Conservation (phyloP, 1,140 invertebrate genomes). For the Halesus radiatus region DNA sequence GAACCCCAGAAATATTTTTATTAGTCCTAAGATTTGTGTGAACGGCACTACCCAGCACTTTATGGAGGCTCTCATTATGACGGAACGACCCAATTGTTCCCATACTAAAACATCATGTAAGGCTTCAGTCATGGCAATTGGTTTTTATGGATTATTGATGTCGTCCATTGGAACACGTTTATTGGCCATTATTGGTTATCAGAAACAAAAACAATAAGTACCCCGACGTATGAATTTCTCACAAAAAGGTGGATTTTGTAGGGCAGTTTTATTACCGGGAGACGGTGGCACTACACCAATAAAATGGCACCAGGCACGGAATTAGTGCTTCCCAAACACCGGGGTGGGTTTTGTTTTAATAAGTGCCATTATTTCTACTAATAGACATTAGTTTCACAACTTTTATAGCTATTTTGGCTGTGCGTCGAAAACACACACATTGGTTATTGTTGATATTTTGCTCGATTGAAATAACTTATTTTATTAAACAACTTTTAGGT, state of each 20-base stretch:
- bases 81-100: slow-evolving; percentile 32
- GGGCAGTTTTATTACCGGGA: slow-evolving; percentile 8
- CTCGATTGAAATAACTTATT: too few species aligned
- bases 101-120: slow-evolving; percentile 11
- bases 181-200: slow-evolving; percentile 36
- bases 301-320: not conserved
- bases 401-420: too few species aligned
- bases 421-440: too few species aligned
- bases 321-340: not conserved
- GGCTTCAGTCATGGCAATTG: slow-evolving; percentile 31
- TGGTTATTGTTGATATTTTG: too few species aligned
- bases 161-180: slow-evolving; percentile 37
- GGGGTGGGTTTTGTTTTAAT: too few species aligned
- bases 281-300: not conserved
- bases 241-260: slow-evolving; percentile 21
- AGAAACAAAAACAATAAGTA: slow-evolving; percentile 28
- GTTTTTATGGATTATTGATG: slow-evolving; percentile 45
- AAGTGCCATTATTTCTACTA: too few species aligned
- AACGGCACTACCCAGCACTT: not conserved
- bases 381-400: too few species aligned
- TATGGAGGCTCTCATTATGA: slow-evolving; percentile 19
- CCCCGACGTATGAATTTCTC: slow-evolving; percentile 14
- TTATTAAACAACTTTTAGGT: too few species aligned
- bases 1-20: not conserved
- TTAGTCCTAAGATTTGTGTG: not conserved